Conservation (phyloP, 2,888 invertebrate genomes). For the Aricia artaxerxes region DNA sequence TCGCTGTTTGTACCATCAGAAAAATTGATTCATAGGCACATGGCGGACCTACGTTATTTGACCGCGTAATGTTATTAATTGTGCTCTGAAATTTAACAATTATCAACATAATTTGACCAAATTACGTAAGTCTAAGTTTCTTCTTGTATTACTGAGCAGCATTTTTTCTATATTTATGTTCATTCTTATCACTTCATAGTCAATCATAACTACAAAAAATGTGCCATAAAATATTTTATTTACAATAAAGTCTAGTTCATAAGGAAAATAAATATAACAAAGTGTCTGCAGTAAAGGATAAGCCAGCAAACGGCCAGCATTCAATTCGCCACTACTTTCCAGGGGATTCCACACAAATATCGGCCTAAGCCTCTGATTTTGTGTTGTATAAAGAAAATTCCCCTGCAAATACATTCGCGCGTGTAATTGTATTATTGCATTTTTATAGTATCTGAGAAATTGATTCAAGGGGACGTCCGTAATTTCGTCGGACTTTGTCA, state of each 20-base stretch:
- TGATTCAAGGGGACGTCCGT: not conserved
- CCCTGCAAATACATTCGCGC: slow-evolving; percentile 28
- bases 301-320: slow-evolving; percentile 64
- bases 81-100: not conserved
- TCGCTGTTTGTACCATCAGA: not conserved
- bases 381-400: slow-evolving; percentile 47
- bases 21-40: not conserved
- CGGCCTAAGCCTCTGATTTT: slow-evolving; percentile 57
- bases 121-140: not conserved
- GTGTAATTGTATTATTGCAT: slow-evolving; percentile 1
- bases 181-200: not conserved
- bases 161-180: not conserved
- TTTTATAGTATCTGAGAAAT: not conserved
- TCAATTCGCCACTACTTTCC: slow-evolving; percentile 67
- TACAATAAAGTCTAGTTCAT: slow-evolving; percentile 3
- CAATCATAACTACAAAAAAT: not conserved
- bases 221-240: not conserved
- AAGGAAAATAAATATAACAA: slow-evolving; percentile 44
- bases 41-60: not conserved
- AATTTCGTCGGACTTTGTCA: not conserved
- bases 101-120: no score
- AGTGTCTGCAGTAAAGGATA: slow-evolving; percentile 66
- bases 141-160: not conserved
- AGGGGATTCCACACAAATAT: slow-evolving; percentile 59
- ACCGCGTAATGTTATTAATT: not conserved